Evolutionary conservation across 2,113 vertebrate genomes (phyloP).

Genomic region (Plecturocebus donacophilus): DNA sequence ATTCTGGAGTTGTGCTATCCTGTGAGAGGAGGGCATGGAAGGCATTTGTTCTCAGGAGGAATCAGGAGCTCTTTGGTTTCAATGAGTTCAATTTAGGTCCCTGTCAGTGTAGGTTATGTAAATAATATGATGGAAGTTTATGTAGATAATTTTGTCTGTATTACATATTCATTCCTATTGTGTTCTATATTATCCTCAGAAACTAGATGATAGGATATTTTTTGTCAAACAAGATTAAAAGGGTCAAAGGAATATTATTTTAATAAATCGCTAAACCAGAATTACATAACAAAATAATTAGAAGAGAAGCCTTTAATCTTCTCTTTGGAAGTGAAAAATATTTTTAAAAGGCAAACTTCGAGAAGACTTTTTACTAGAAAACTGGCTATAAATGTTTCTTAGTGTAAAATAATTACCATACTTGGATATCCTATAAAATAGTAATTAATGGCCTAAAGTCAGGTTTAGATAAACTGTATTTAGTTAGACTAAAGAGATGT

Average conservation of each 20-base stretch:
- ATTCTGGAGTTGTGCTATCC: background rate
- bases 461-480: background rate
- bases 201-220: background rate
- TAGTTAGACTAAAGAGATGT: background rate
- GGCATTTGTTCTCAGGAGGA: background rate
- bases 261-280: background rate
- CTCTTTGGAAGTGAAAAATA: background rate
- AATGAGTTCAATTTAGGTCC: background rate
- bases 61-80: background rate
- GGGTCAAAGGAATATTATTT: background rate
- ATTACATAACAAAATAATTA: background rate
- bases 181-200: background rate
- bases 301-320: background rate
- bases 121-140: background rate
- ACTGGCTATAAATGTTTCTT: background rate
- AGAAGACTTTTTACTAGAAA: background rate
- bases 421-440: background rate
- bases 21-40: background rate
- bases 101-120: background rate
- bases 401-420: background rate
- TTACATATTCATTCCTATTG: background rate
- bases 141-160: background rate
- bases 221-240: slow-evolving; percentile 30
- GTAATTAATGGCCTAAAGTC: background rate
- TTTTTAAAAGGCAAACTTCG: background rate